Base-by-base conservation (phyloP, 1,140 invertebrate genomes). In the Neodiprion lecontei region DNA sequence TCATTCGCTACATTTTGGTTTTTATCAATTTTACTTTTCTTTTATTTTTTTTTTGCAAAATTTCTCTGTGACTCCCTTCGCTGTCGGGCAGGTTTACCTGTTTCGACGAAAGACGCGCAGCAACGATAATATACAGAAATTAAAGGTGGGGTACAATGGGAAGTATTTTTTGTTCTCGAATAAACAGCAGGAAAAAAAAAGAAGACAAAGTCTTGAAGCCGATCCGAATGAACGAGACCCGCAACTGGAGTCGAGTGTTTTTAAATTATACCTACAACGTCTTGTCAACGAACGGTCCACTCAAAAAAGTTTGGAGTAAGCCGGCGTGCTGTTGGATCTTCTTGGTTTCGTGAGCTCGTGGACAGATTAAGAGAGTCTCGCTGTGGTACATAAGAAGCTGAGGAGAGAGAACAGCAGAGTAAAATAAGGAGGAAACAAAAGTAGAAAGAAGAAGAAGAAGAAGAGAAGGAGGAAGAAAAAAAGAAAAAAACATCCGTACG, bases 381-480 rank as follows among this genome's bases (percentile, higher is more conserved):
- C n/a, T 17, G n/a, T 17, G n/a, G 53, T 61, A 14, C n/a, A 17
- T 14, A 61, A 61, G 28, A 40, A 40, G 28, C 28, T 5, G 28
- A 40, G 28, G 5, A 40, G 5, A 40, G 28, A 40, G 28, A 40
- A 40, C 1, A 40, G 28, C 28, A 1, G 28, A 40, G 65, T 50
- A 28, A 67, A 73, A 73, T 48, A 49, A 10, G 47, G 28, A 14
- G 17, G 40, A 17, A 12, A 21, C 67, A 68, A 69, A 74, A 75
- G 67, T 21, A 67, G 21, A 76, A 17, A 47, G 9, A 12, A 10
- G 28, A 14, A 67, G 66, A 72, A 50, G 50, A 12, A 11, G 28
- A 48, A 48, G 49, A 72, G 11, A 12, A 70, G 11, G 47, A 77
- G 65, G 74, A 61, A 70, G 49, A 71, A 11, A 40, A 5, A 40